Evolutionary conservation across 2,888 invertebrate species (phyloP).

Genomic region (Allygus modestus): DNA sequence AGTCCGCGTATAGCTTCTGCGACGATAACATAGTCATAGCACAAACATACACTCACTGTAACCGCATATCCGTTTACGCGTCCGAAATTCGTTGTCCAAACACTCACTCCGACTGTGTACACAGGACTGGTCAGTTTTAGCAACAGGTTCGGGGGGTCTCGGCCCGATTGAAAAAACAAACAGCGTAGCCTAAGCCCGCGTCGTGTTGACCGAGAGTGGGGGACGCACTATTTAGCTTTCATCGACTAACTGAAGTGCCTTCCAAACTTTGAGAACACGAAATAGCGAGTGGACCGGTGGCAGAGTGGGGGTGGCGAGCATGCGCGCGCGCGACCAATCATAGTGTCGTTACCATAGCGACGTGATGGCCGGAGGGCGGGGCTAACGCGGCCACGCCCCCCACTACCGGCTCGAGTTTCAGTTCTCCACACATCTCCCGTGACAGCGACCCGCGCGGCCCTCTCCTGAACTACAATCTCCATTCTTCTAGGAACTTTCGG

Average conservation of each 20-base stretch:
- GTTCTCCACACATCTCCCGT: slow-evolving; percentile 58
- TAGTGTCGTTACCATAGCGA: slow-evolving; percentile 66
- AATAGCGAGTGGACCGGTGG: slow-evolving; percentile 68
- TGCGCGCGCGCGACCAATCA: slow-evolving; percentile 65
- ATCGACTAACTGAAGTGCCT: slow-evolving; percentile 70
- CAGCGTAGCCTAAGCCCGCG: slow-evolving; percentile 71
- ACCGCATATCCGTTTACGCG: slow-evolving; percentile 33
- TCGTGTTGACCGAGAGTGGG: slow-evolving; percentile 71
- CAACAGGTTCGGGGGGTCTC: slow-evolving; percentile 68
- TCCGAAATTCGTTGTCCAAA: slow-evolving; percentile 58
- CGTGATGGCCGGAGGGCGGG: slow-evolving; percentile 66
- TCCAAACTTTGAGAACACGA: slow-evolving; percentile 69
- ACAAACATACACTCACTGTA: slow-evolving; percentile 61
- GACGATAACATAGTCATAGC: slow-evolving; percentile 79
- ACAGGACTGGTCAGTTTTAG: slow-evolving; percentile 65
- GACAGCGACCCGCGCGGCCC: slow-evolving; percentile 61
- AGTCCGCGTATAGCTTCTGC: slow-evolving; percentile 84
- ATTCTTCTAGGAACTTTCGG: slow-evolving; percentile 47
- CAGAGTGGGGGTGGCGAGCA: slow-evolving; percentile 51
- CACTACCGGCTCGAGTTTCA: slow-evolving; percentile 57
- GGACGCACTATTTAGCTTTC: slow-evolving; percentile 72
- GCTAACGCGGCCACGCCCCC: slow-evolving; percentile 50
- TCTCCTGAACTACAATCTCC: slow-evolving; percentile 59
- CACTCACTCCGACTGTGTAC: slow-evolving; percentile 58
- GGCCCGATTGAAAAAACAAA: slow-evolving; percentile 78